Conservation (phyloP, 2,113 vertebrate genomes). For the Bolborhynchus lineola region DNA sequence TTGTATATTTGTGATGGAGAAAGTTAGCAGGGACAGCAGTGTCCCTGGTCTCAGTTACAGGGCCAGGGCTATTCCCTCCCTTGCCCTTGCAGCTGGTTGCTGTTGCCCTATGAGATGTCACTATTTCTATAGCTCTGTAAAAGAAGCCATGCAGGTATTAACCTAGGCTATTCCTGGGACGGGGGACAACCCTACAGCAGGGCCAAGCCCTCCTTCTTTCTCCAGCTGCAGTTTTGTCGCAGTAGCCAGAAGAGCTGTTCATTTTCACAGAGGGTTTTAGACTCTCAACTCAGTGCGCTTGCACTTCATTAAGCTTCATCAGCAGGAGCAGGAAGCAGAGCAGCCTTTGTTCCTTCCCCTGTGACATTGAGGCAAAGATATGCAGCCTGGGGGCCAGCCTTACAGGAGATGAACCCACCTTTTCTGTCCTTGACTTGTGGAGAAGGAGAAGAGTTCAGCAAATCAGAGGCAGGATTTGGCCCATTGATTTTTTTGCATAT, state of each 20-base stretch:
- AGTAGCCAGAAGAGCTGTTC: not conserved
- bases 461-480: not conserved
- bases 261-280: not conserved
- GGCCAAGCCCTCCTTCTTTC: not conserved
- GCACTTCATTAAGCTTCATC: not conserved
- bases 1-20: not conserved
- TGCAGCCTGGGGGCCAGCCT: fast-evolving
- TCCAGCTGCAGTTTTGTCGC: not conserved
- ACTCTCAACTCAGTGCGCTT: not conserved
- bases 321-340: not conserved
- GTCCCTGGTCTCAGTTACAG: not conserved
- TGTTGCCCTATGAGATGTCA: not conserved
- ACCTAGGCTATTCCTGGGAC: not conserved
- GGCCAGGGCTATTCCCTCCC: not conserved
- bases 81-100: not conserved
- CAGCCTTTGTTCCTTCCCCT: not conserved
- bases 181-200: not conserved
- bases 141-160: not conserved
- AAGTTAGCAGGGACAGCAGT: not conserved
- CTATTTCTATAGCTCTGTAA: not conserved
- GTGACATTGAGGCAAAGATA: fast-evolving
- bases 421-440: not conserved
- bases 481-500: not conserved
- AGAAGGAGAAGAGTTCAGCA: not conserved
- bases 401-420: not conserved